These are phyloP conservation scores for Tiphia femorata DNA, from an alignment of 2,888 invertebrate genomes.

Conservation along the genomic window DNA sequence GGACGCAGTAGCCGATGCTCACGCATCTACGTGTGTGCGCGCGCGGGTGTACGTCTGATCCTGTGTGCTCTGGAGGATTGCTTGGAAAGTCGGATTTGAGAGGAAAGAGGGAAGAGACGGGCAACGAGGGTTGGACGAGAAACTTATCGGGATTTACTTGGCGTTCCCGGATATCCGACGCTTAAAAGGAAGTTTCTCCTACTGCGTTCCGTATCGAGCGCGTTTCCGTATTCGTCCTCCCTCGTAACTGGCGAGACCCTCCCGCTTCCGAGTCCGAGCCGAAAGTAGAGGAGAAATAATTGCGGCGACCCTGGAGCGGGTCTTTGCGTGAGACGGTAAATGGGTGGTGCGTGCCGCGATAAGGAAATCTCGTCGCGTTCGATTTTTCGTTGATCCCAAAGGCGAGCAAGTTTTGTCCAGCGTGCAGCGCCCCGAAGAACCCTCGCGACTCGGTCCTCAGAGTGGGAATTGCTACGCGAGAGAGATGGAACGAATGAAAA, in stretches of 20 bases:
- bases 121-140: slow-evolving; percentile 23
- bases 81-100: too few relatives aligned
- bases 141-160: slow-evolving; percentile 26
- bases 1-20: too few relatives aligned
- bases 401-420: background rate
- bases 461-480: background rate
- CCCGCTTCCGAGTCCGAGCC: background rate
- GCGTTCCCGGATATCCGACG: slow-evolving; percentile 18
- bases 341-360: background rate
- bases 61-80: too few relatives aligned
- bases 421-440: too few relatives aligned
- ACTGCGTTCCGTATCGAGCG: slow-evolving; percentile 1
- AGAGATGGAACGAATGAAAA: background rate
- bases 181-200: slow-evolving; percentile 26
- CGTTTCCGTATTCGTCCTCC: background rate
- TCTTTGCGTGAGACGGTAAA: background rate
- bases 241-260: background rate
- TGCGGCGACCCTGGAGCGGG: too few relatives aligned
- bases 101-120: too few relatives aligned
- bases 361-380: too few relatives aligned
- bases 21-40: too few relatives aligned
- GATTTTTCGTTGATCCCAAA: background rate
- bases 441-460: too few relatives aligned
- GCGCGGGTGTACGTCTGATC: too few relatives aligned
- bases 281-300: background rate